phyloP scores from a whole-genome alignment of 2,888 invertebrate genomes.

The Autographa pulchrina region DNA sequence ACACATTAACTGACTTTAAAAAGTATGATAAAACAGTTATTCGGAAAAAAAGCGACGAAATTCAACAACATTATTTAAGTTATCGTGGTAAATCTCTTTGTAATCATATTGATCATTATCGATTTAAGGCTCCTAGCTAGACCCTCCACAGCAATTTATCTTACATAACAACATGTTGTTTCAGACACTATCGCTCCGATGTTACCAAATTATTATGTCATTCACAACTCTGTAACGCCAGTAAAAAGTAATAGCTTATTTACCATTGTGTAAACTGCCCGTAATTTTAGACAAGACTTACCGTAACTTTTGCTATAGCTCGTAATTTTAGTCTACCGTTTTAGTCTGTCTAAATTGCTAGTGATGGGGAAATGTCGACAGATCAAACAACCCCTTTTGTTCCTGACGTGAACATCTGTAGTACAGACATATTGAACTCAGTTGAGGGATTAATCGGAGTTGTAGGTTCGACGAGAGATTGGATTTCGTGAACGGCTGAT shows the following conservation, averaged over 20 bases:
- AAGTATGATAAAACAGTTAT: too few relatives aligned
- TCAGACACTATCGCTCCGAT: conserved; percentile 26
- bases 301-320: conserved; percentile 1
- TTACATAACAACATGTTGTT: conserved; percentile 43
- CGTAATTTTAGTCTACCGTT: not conserved
- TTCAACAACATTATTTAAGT: too few relatives aligned
- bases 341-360: not conserved
- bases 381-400: not conserved
- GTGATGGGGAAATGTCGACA: not conserved
- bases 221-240: conserved; percentile 20
- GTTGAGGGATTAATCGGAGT: not conserved
- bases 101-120: conserved; percentile 13
- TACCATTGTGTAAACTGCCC: conserved; percentile 41
- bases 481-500: not conserved
- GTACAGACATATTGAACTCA: not conserved
- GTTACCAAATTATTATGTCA: conserved; percentile 49
- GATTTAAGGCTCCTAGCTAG: conserved; percentile 3
- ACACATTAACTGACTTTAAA: too few relatives aligned
- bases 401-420: not conserved
- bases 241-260: conserved; percentile 43
- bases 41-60: too few relatives aligned
- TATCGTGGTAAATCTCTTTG: not conserved
- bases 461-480: not conserved
- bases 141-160: not conserved
- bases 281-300: conserved; percentile 39